phyloP scores from a whole-genome alignment of 2,113 vertebrate genomes.

The Anolis carolinensis region DNA sequence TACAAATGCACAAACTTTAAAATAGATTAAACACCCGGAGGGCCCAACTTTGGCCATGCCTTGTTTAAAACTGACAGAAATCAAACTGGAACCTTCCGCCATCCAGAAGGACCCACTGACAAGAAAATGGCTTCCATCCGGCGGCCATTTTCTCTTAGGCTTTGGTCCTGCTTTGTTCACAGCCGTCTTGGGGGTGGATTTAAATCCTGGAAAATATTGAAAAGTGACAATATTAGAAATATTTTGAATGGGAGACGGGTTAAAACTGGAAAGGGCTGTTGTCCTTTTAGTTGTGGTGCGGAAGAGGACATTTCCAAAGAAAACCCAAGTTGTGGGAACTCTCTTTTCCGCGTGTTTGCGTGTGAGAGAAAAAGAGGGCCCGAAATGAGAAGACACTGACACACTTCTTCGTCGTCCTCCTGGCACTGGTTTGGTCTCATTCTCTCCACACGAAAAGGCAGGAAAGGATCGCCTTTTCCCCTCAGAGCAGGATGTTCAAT shows the following conservation, averaged over 20 bases:
- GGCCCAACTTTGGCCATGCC: too few species aligned
- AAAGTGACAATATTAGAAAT: neutral
- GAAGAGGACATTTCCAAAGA: too few species aligned
- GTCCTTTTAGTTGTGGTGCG: too few species aligned
- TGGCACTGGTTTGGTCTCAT: neutral
- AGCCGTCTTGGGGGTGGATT: neutral
- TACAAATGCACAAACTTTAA: too few species aligned
- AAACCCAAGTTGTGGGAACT: too few species aligned
- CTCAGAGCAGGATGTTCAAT: conserved; percentile 63
- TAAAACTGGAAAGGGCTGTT: too few species aligned
- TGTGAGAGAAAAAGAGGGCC: neutral
- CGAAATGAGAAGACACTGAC: neutral
- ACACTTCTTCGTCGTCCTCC: neutral
- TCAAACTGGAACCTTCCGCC: too few species aligned
- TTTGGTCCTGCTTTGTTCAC: neutral
- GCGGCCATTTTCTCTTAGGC: neutral
- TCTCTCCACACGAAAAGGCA: neutral
- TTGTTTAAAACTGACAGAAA: too few species aligned
- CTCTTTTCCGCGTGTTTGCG: too few species aligned
- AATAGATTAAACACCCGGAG: too few species aligned
- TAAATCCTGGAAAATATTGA: neutral
- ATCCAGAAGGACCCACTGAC: neutral
- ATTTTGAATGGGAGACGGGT: neutral
- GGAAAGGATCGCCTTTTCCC: neutral
- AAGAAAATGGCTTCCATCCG: too few species aligned